Evolutionary conservation across 2,888 invertebrate genomes (phyloP).

Genomic region (Acanthosepion esculentum): DNA sequence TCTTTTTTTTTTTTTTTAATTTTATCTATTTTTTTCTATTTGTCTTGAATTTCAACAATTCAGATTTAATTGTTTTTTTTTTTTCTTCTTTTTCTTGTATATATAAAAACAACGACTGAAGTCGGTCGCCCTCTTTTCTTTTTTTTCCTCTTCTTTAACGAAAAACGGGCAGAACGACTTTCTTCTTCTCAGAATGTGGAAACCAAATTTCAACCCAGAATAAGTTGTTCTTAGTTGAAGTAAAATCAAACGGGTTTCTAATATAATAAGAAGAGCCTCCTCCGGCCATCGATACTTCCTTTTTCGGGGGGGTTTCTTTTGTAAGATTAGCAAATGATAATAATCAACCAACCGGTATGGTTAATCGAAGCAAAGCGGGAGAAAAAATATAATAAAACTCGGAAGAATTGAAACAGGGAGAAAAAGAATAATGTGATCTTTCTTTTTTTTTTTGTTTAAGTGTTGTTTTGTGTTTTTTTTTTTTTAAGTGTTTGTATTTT

Average conservation of each 20-base stretch:
- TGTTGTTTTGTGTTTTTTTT: not conserved
- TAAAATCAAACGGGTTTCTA: conserved; percentile 38
- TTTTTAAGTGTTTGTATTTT: no score
- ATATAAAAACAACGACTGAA: not conserved
- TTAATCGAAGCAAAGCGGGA: not conserved
- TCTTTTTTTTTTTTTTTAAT: not conserved
- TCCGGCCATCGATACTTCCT: conserved; percentile 45
- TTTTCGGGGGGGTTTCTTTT: not conserved
- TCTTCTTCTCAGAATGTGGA: conserved; percentile 34
- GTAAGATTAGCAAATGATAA: not conserved
- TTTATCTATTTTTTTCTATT: not conserved
- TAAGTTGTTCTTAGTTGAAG: conserved; percentile 14
- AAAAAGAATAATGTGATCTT: not conserved
- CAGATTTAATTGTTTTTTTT: not conserved
- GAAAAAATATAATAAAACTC: not conserved
- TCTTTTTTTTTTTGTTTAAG: not conserved
- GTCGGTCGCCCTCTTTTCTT: not conserved
- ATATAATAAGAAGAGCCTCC: conserved; percentile 25
- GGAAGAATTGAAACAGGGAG: not conserved
- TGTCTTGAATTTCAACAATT: not conserved
- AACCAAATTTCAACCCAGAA: conserved; percentile 43
- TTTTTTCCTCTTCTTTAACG: not conserved
- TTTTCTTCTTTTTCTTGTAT: not conserved
- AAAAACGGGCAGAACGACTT: not conserved
- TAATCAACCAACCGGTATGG: not conserved